Evolutionary conservation across 2,113 vertebrate species (phyloP).

Genomic region (Labeo catla): DNA sequence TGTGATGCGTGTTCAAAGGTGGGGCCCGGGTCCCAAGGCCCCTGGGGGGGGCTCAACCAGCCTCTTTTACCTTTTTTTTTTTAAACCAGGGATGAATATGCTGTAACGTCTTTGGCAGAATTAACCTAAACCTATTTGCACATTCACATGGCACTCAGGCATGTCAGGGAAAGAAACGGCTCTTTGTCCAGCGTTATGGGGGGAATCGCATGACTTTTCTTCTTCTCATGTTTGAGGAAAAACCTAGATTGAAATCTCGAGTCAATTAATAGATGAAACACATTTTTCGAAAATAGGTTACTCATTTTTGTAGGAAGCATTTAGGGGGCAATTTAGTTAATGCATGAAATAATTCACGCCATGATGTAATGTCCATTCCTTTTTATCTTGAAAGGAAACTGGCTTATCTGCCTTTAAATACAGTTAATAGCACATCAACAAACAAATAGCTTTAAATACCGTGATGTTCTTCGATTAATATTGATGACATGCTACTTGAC

Average conservation of each 20-base stretch:
- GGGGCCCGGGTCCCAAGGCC: constrained; percentile 67
- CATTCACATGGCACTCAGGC: constrained; percentile 62
- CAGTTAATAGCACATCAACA: constrained; percentile 73
- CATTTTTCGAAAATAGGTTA: constrained; percentile 66
- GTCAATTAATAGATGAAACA: constrained; percentile 76
- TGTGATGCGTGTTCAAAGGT: constrained; percentile 75
- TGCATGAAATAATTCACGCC: constrained; percentile 72
- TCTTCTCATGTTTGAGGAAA: constrained; percentile 70
- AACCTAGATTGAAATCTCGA: constrained; percentile 73
- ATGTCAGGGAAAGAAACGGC: constrained; percentile 56
- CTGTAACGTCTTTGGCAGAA: constrained; percentile 71
- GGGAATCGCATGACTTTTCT: constrained; percentile 65
- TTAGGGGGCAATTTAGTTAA: constrained; percentile 75
- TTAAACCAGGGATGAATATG: constrained; percentile 69
- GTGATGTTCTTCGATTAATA: constrained; percentile 67
- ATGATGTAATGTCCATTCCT: constrained; percentile 74
- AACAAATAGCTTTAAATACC: constrained; percentile 74
- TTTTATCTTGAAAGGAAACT: constrained; percentile 77
- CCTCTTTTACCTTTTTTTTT: constrained; percentile 67
- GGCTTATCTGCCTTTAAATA: constrained; percentile 70
- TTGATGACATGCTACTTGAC: constrained; percentile 70
- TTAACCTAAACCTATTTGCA: constrained; percentile 73
- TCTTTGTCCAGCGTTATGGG: constrained; percentile 63
- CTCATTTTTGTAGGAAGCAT: constrained; percentile 71
- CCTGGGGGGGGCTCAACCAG: constrained; percentile 69